Base-by-base conservation (phyloP, 2,113 vertebrate species). In the Tringa solitaria region DNA sequence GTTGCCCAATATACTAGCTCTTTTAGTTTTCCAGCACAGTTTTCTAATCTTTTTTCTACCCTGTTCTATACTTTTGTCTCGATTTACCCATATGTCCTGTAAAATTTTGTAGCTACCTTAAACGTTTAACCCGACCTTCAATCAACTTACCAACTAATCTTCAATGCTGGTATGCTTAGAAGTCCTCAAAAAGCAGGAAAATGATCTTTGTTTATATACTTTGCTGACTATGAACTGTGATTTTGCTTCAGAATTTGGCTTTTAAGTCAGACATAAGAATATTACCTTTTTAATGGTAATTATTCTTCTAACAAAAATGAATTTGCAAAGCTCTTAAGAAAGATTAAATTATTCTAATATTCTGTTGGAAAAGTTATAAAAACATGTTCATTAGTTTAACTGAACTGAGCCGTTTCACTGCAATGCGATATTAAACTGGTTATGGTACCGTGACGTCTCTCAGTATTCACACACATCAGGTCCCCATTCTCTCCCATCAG, bases 381-480 rank as follows among this genome's bases (percentile, higher is more conserved):
- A 78, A 30, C 28, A 14, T 8, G 7, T 68, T 69, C 35, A 43
- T 89, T 32, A 45, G 7, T 78, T 54, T 81, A 84, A 91, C 26
- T 77, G 37, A 92, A 67, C 17, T 33, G 54, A 85, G 61, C 33
- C 3, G 15, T 56, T 83, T 72, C 22, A 59, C 26, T 63, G 50
- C 37, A 68, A 37, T 9, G 27, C 0, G 0, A 12, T 50, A 54
- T 72, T 63, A 72, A 79, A 46, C 32, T 75, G 14, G 4, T 54
- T 74, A 32, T 48, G 22, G 26, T 69, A 69, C 41, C 39, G 7
- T 23, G 21, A 48, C 2, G 1, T 23, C 14, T 81, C 59, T 24
- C 4, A 0, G 5, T 53, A 61, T 41, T 78, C 16, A 45, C 28
- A 50, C 5, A 8, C 32, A n/a, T 45, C 18, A 59, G 56, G 41